Evolutionary conservation across 2,113 vertebrate genomes (phyloP).

Genomic region (Bagarius yarrelli): DNA sequence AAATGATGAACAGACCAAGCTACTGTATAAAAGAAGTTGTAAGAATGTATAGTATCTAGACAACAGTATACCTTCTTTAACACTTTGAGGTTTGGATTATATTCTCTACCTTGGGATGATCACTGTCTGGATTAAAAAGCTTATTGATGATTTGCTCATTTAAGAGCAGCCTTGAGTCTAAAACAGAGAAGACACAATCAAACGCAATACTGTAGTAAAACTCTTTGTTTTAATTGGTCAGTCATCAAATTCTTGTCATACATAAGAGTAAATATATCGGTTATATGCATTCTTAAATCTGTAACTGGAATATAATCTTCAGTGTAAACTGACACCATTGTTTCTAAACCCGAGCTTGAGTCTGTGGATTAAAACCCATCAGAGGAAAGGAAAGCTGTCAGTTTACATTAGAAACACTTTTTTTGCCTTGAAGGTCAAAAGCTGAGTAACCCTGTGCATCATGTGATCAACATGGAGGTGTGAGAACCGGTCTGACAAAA

Average conservation of each 20-base stretch:
- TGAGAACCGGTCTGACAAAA: conserved; percentile 54
- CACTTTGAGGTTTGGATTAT: background rate
- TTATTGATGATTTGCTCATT: too few relatives aligned
- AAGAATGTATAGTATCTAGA: too few relatives aligned
- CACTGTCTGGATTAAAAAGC: too few relatives aligned
- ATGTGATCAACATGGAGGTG: conserved; percentile 7
- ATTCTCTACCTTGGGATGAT: background rate
- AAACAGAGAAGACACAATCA: background rate
- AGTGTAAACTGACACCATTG: conserved; percentile 41
- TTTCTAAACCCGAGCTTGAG: conserved; percentile 27
- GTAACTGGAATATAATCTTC: conserved; percentile 52
- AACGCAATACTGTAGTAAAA: conserved; percentile 60
- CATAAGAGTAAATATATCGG: conserved; percentile 67
- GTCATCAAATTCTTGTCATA: conserved; percentile 61
- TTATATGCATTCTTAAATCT: conserved; percentile 64
- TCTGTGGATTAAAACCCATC: conserved; percentile 4
- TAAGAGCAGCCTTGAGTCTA: too few relatives aligned
- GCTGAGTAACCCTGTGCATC: conserved; percentile 34
- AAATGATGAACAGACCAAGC: too few relatives aligned
- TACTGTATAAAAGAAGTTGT: too few relatives aligned
- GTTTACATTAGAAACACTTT: background rate
- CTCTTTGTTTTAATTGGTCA: conserved; percentile 65
- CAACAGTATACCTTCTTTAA: background rate
- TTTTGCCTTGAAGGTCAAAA: conserved; percentile 7
- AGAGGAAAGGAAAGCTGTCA: conserved; percentile 38